phyloP scores from a whole-genome alignment of 2,888 invertebrate species.

The Oegoconia quadripuncta region DNA sequence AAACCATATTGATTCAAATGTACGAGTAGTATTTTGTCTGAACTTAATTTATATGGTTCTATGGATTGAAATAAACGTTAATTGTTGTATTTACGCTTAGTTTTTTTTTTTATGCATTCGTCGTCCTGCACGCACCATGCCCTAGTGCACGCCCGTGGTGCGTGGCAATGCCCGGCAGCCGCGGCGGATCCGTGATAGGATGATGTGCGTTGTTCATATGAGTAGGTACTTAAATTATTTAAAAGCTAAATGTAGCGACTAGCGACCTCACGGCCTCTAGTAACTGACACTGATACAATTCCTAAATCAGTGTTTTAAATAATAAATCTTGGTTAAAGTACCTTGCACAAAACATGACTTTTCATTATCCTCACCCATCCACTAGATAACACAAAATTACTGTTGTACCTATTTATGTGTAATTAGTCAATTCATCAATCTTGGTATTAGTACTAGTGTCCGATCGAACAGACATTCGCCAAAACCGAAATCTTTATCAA shows the following conservation, averaged over 20 bases:
- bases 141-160: slow-evolving; percentile 1
- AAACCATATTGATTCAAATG: slow-evolving; percentile 65
- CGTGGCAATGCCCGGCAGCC: slow-evolving; percentile 4
- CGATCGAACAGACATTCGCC: no score
- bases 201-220: slow-evolving; percentile 3
- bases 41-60: slow-evolving; percentile 74
- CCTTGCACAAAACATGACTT: slow-evolving; percentile 56
- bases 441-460: no score
- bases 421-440: no score
- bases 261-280: slow-evolving; percentile 35
- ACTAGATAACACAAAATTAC: neutral
- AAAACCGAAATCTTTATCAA: no score
- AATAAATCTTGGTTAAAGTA: slow-evolving; percentile 63
- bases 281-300: slow-evolving; percentile 42
- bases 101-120: slow-evolving; percentile 38
- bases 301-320: slow-evolving; percentile 58
- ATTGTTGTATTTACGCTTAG: slow-evolving; percentile 69
- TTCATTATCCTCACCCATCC: slow-evolving; percentile 36
- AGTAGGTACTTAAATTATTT: slow-evolving; percentile 21
- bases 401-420: no score
- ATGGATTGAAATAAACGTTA: slow-evolving; percentile 77
- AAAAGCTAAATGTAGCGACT: slow-evolving; percentile 23
- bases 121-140: neutral
- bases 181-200: slow-evolving; percentile 2
- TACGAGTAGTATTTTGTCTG: slow-evolving; percentile 70